Percentiles rank a stretch among this genome's conserved stretches.
phyloP scores from a whole-genome alignment of 2,113 vertebrate genomes.

The Onychostoma macrolepis region DNA sequence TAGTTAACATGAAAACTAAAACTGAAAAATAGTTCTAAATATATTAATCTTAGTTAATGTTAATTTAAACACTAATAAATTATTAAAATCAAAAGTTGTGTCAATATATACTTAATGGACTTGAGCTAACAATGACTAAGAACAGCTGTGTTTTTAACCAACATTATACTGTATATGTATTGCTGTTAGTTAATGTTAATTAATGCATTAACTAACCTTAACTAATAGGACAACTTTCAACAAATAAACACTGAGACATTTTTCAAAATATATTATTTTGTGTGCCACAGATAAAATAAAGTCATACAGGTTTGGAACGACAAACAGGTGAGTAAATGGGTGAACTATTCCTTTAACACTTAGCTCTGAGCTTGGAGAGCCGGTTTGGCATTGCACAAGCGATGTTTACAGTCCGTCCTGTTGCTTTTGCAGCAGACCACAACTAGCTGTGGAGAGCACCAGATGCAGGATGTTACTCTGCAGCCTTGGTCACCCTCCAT shows the following conservation, averaged over 20 bases:
- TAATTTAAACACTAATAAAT: too few relatives aligned
- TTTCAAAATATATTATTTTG: background rate
- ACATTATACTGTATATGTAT: too few relatives aligned
- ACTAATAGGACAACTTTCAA: background rate
- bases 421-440: constrained; percentile 49
- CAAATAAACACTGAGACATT: background rate
- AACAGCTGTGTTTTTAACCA: too few relatives aligned
- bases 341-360: background rate
- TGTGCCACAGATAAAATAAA: background rate
- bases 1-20: too few relatives aligned
- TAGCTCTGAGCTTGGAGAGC: background rate
- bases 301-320: background rate
- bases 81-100: too few relatives aligned
- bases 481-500: constrained; percentile 40
- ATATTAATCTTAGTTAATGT: too few relatives aligned
- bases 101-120: too few relatives aligned
- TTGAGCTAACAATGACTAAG: too few relatives aligned
- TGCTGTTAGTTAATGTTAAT: too few relatives aligned
- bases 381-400: constrained; percentile 29
- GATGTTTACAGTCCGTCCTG: constrained; percentile 48
- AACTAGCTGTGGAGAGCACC: constrained; percentile 41
- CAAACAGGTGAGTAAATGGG: background rate
- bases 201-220: too few relatives aligned
- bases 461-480: constrained; percentile 39
- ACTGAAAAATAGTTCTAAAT: too few relatives aligned